Evolutionary conservation across 2,888 invertebrate genomes (phyloP).

Genomic region (Cactoblastis cactorum): DNA sequence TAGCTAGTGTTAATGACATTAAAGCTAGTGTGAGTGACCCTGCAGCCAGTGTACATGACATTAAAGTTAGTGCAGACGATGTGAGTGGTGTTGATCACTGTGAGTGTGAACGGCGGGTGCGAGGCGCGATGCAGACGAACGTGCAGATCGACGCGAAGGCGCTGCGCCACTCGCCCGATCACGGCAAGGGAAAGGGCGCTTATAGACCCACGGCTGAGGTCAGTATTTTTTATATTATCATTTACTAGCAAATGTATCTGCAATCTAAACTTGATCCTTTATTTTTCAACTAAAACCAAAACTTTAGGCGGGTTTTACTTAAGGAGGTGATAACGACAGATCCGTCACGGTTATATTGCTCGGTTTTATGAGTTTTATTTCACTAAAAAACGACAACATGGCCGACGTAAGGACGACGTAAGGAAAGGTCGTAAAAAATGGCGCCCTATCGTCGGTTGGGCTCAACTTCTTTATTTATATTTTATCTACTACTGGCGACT

Average conservation of each 20-base stretch:
- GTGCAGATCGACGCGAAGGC: conserved; percentile 86
- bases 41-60: background rate
- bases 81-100: background rate
- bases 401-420: background rate
- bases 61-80: background rate
- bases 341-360: background rate
- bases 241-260: no score
- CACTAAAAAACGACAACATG: background rate
- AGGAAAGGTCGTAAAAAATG: background rate
- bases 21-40: no score
- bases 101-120: conserved; percentile 19
- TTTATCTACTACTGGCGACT: no score
- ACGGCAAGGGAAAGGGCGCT: conserved; percentile 73
- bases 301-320: background rate
- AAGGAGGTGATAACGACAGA: background rate
- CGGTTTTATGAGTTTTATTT: background rate
- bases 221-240: conserved; percentile 28
- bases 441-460: background rate
- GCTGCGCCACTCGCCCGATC: conserved; percentile 81
- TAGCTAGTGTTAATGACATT: no score
- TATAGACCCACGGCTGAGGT: conserved; percentile 77
- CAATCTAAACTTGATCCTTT: no score
- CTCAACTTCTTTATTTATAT: background rate
- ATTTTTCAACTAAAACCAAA: background rate
- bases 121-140: conserved; percentile 86